Percentiles rank a stretch among this genome's conserved stretches.
Evolutionary conservation across 2,888 invertebrate genomes (phyloP).

Genomic region (Cordilura impudica): DNA sequence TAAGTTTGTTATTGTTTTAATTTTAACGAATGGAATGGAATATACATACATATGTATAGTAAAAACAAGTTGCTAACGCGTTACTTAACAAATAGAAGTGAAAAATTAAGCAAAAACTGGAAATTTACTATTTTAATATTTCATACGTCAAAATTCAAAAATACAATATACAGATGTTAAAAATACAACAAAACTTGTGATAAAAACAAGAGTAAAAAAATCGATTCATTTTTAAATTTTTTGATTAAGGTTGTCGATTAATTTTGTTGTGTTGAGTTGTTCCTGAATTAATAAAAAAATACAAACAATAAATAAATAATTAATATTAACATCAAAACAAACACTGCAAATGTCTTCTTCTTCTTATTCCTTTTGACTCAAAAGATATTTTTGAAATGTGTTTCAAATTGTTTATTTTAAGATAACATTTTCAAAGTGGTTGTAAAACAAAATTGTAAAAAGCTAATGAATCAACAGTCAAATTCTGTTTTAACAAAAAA

Average conservation of each 20-base stretch:
- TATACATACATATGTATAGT: not conserved
- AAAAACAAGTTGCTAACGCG: constrained; percentile 46
- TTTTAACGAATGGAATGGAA: constrained; percentile 24
- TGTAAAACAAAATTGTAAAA: not conserved
- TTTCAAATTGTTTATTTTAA: not conserved
- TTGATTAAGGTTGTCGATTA: constrained; percentile 29
- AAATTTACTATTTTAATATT: not conserved
- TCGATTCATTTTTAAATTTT: not conserved
- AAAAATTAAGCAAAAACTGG: constrained; percentile 11
- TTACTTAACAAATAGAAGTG: constrained; percentile 14
- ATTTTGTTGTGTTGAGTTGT: not conserved
- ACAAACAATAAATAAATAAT: constrained; percentile 1
- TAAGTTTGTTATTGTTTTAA: constrained; percentile 21
- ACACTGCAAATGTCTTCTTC: not conserved
- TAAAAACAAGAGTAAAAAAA: not conserved
- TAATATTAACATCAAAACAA: constrained; percentile 1
- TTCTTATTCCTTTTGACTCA: not conserved
- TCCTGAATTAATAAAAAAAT: constrained; percentile 9
- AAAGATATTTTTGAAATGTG: not conserved
- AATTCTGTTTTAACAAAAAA: not conserved
- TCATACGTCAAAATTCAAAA: not conserved
- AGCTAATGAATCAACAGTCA: not conserved
- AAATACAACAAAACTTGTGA: not conserved
- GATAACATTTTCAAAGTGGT: constrained; percentile 15
- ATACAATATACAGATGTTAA: not conserved